Percentiles rank a stretch among this genome's conserved stretches.
phyloP scores from a whole-genome alignment of 1,140 invertebrate genomes.

The Diorhabda sublineata region DNA sequence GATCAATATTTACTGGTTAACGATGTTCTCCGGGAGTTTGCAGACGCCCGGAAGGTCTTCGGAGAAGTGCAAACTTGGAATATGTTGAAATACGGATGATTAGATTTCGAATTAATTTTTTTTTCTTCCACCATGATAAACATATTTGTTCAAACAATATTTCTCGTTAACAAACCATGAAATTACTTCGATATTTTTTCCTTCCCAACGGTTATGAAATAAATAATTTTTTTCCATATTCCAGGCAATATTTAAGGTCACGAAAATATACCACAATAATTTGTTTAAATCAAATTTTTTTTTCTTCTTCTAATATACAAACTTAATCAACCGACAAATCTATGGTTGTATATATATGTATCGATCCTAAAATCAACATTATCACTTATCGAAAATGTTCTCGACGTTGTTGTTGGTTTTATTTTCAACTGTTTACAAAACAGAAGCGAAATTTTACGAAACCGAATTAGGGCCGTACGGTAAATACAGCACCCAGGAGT shows the following conservation, averaged over 20 bases:
- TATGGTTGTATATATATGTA: no score
- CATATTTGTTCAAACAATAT: slow-evolving; percentile 6
- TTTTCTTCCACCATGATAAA: background rate
- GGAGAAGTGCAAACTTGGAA: no score
- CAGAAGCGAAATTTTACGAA: background rate
- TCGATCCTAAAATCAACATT: no score
- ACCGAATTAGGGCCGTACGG: slow-evolving; percentile 23
- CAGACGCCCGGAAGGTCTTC: background rate
- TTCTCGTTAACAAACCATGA: slow-evolving; percentile 4
- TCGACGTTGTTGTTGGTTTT: no score
- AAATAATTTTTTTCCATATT: background rate
- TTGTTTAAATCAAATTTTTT: background rate
- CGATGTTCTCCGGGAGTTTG: background rate
- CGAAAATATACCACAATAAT: slow-evolving; percentile 3
- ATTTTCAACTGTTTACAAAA: no score
- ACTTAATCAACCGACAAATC: background rate
- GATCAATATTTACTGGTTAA: background rate
- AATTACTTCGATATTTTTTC: slow-evolving; percentile 7
- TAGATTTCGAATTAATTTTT: no score
- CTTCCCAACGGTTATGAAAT: slow-evolving; percentile 1
- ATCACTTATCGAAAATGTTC: no score
- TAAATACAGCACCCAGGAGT: slow-evolving; percentile 11
- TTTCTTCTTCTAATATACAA: background rate
- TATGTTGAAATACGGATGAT: no score
- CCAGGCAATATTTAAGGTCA: slow-evolving; percentile 8